phyloP scores from a whole-genome alignment of 92 coral and sea anemone species.

The Ricordea florida region DNA sequence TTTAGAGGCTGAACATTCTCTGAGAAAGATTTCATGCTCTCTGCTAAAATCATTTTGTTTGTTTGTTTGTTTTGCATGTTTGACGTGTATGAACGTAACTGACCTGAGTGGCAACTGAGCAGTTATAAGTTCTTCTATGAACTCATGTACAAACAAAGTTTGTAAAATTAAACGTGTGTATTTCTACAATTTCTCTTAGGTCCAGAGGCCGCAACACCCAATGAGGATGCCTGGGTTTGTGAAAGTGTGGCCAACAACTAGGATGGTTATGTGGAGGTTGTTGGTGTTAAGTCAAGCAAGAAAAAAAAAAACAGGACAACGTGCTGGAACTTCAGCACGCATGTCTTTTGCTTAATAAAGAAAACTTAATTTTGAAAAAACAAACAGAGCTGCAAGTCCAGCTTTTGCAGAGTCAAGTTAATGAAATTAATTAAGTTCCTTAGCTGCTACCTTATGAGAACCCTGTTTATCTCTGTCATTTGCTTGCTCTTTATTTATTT shows the following conservation, averaged over 20 bases:
- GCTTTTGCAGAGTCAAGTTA: no score
- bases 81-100: not conserved
- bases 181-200: not conserved
- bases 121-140: not conserved
- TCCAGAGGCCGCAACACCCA: conserved; percentile 7
- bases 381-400: no score
- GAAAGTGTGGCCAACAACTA: not conserved
- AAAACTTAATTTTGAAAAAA: not conserved
- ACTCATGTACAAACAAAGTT: not conserved
- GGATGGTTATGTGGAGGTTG: not conserved
- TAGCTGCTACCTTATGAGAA: no score
- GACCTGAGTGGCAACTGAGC: not conserved
- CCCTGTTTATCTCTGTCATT: no score
- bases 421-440: no score
- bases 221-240: not conserved
- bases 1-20: not conserved
- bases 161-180: not conserved
- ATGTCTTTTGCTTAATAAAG: not conserved
- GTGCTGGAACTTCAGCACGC: conserved; percentile 1
- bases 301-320: not conserved
- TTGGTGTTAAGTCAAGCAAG: not conserved
- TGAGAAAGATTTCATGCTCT: not conserved
- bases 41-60: not conserved
- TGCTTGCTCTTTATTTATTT: no score
- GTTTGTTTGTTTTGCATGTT: not conserved